Evolutionary conservation across 2,113 vertebrate genomes (phyloP), one percentile per base, ranked within the genome.

Genomic region (Pygoscelis antarcticus): DNA sequence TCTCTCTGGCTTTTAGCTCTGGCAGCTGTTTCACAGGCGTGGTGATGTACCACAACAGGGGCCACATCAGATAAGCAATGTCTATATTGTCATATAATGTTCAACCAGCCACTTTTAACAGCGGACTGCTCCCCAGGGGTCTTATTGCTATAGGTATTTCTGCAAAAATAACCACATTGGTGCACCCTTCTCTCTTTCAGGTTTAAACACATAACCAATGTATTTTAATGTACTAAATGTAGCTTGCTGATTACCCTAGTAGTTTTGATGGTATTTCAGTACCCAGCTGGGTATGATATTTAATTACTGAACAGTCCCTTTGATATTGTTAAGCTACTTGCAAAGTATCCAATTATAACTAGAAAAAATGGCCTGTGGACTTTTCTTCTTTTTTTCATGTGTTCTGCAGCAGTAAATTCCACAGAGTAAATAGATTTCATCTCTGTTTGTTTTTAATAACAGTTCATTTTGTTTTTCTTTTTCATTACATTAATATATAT

Each of bases 311-410:
- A 70, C 36, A 88, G 61, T 49, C 29, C 49, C 27, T 92, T 93
- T 93, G 44, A 93, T 90, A 89, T 75, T 71, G 32, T 85, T 92
- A 87, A 86, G 42, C 17, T 89, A 70, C 83, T 82, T 66, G n/a
- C 38, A 75, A 87, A 76, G 17, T 83, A 87, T 29, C 68, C 27
- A 89, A 54, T 92, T 94, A 83, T 74, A 72, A 68, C 11, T 26
- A 36, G 36, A 60, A 87, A 91, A 94, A 95, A 90, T 64, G 38
- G 25, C 52, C 69, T 64, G 64, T 87, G 32, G 72, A 60, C 11
- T 62, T 91, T 36, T 74, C 11, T 49, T 70, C 27, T 51, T 92
- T 83, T 68, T 68, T 32, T 82, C 4, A 30, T 42, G 15, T 62
- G n/a, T 52, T 80, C 58, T 70, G 49, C 27, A 74, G 36, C 16